These are phyloP conservation scores for Myripristis jacobus DNA, from an alignment of 2,797 vertebrate genomes.

Conservation along the genomic window DNA sequence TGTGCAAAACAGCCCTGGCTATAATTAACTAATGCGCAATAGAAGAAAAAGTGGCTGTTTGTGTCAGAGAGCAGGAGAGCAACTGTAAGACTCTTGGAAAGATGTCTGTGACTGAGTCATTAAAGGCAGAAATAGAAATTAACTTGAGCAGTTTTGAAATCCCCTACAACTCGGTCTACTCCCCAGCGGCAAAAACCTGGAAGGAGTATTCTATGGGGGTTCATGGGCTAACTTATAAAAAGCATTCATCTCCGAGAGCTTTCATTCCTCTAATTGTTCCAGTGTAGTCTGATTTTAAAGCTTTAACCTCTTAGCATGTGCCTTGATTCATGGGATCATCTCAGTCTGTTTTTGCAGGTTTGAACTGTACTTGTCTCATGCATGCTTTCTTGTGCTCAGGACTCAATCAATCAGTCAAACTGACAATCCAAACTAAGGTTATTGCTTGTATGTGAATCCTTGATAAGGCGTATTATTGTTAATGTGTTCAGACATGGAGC, in stretches of 20 bases:
- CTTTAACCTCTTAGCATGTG: too few species aligned
- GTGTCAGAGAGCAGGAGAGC: conserved; percentile 3
- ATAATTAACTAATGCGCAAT: conserved; percentile 45
- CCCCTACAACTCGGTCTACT: not conserved
- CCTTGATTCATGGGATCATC: too few species aligned
- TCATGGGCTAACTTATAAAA: too few species aligned
- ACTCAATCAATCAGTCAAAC: not conserved
- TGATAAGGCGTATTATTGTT: not conserved
- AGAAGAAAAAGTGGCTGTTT: conserved; percentile 9
- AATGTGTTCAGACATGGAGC: not conserved
- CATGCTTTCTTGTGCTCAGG: too few species aligned
- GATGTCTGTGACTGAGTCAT: not conserved
- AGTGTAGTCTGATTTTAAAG: too few species aligned
- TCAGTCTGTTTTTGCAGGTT: too few species aligned
- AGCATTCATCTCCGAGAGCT: too few species aligned
- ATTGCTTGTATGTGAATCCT: not conserved
- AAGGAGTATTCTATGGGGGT: not conserved
- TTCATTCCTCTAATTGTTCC: too few species aligned
- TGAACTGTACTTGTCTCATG: too few species aligned
- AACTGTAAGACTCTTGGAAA: not conserved
- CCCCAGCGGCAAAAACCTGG: not conserved
- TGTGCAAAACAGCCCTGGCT: conserved; percentile 15
- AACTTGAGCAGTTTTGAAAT: not conserved
- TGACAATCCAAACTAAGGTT: not conserved
- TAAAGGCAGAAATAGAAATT: not conserved